phyloP scores from a whole-genome alignment of 2,113 vertebrate genomes.

The Pagrus major region DNA sequence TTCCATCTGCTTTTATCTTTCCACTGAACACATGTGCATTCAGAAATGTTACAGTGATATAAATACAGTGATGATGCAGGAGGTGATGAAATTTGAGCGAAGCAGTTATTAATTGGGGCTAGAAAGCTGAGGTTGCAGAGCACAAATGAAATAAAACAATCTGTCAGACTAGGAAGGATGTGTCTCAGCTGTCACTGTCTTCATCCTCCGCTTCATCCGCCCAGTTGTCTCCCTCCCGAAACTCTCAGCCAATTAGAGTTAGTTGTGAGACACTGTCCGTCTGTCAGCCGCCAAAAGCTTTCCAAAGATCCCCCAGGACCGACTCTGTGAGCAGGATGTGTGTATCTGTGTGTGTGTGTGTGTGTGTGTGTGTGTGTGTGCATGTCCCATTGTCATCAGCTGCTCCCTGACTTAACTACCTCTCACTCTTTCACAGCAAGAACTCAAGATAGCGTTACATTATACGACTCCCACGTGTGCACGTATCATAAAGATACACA shows the following conservation, averaged over 20 bases:
- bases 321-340: background rate
- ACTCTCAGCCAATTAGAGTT: constrained; percentile 74
- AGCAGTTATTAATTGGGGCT: constrained; percentile 27
- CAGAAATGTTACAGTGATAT: background rate
- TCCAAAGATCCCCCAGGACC: constrained; percentile 45
- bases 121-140: background rate
- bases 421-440: constrained; percentile 23
- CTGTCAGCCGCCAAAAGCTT: constrained; percentile 57
- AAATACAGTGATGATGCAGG: background rate
- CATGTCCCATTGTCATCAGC: constrained; percentile 40
- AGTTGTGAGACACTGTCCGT: constrained; percentile 46
- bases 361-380: constrained; percentile 1
- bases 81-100: background rate
- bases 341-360: background rate
- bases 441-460: constrained; percentile 29
- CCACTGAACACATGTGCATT: background rate
- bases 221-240: constrained; percentile 55
- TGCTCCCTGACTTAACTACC: constrained; percentile 45
- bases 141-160: constrained; percentile 42
- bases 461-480: constrained; percentile 46
- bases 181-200: constrained; percentile 34
- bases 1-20: background rate
- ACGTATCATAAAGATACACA: constrained; percentile 47
- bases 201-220: constrained; percentile 46
- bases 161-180: constrained; percentile 19